Percentiles rank a stretch among this genome's conserved stretches.
Conservation (phyloP, 2,113 vertebrate genomes). For the Talpa occidentalis region DNA sequence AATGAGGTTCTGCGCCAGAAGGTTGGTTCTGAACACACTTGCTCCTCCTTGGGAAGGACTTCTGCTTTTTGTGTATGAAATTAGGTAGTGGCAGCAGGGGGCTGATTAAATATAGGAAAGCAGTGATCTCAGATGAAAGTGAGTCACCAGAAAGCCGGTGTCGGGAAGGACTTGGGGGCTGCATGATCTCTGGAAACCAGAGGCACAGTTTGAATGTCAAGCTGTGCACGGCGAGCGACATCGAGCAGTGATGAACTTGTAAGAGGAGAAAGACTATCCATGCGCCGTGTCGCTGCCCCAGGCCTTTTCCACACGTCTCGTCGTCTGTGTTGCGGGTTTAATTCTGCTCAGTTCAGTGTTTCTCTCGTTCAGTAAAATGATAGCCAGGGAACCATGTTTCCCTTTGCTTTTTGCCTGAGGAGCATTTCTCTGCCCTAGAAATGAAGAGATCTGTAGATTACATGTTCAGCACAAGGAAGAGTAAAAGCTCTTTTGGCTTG, state of each 20-base stretch:
- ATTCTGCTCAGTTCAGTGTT: neutral
- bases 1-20: conserved; percentile 94
- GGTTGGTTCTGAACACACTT: conserved; percentile 84
- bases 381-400: neutral
- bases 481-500: neutral
- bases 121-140: neutral
- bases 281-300: neutral
- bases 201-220: neutral
- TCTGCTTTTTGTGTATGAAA: conserved; percentile 23
- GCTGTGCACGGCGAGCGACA: neutral
- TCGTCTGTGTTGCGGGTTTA: neutral
- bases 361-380: neutral
- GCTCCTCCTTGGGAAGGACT: neutral
- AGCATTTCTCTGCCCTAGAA: neutral
- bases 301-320: neutral
- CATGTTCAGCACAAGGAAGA: neutral
- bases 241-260: neutral
- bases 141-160: neutral
- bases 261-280: neutral
- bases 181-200: neutral
- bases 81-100: neutral
- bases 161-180: neutral
- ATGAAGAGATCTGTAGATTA: neutral
- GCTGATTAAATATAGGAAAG: neutral
- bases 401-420: neutral